These are phyloP conservation scores for Dinothrombium tinctorium DNA, from an alignment of 1,140 invertebrate species.

Conservation along the genomic window DNA sequence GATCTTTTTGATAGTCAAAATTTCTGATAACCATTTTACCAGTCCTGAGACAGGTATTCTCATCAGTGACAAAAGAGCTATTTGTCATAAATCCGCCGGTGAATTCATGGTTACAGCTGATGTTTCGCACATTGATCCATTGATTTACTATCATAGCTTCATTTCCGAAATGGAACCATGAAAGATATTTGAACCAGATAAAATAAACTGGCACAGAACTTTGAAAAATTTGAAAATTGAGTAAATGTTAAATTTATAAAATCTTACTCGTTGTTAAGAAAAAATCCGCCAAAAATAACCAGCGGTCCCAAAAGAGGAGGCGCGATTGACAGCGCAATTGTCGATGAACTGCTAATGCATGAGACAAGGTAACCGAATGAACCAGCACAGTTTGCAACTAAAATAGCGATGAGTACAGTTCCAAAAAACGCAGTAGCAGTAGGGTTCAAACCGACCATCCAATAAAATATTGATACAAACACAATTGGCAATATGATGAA, in stretches of 20 bases:
- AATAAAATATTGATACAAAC: conserved; percentile 65
- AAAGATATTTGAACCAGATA: conserved; percentile 69
- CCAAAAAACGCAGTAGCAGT: conserved; percentile 18
- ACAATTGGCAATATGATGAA: conserved; percentile 47
- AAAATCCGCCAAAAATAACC: conserved; percentile 82
- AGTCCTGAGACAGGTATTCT: no score
- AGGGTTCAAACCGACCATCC: conserved; percentile 23
- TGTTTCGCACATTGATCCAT: conserved; percentile 55
- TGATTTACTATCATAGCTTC: conserved; percentile 82
- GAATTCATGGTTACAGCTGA: conserved; percentile 28
- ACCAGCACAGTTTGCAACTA: conserved; percentile 23
- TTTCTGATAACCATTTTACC: no score
- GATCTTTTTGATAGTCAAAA: no score
- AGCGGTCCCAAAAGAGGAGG: conserved; percentile 77
- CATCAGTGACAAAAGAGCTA: background rate
- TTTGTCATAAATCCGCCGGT: background rate
- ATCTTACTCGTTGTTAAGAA: conserved; percentile 60
- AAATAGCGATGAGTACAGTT: conserved; percentile 17
- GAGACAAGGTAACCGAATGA: conserved; percentile 55
- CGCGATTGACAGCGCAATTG: conserved; percentile 62
- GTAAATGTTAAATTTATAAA: conserved; percentile 10
- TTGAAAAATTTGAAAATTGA: conserved; percentile 1
- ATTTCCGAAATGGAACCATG: conserved; percentile 85
- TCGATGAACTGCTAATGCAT: conserved; percentile 46
- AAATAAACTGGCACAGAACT: conserved; percentile 68